phyloP scores from a whole-genome alignment of 2,113 vertebrate species.

The Forbesichthys agassizii region DNA sequence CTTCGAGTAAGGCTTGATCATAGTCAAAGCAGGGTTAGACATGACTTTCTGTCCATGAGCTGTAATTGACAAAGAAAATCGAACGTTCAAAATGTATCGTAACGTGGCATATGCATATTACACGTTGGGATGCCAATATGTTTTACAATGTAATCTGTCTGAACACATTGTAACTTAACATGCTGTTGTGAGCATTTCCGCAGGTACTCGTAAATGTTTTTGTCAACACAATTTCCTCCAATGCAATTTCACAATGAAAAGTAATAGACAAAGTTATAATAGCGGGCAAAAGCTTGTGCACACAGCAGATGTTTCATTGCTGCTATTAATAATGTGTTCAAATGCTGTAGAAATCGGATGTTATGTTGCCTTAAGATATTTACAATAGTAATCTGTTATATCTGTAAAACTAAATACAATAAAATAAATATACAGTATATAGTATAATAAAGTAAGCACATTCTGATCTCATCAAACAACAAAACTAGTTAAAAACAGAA shows the following conservation, averaged over 20 bases:
- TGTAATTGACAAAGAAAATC: constrained; percentile 1
- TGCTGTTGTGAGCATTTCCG: background rate
- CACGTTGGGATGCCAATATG: constrained; percentile 3
- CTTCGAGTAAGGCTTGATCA: background rate
- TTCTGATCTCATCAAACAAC: no score
- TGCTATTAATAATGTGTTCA: constrained; percentile 10
- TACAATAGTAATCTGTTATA: no score
- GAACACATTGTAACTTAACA: constrained; percentile 13
- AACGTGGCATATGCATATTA: background rate
- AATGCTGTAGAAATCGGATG: constrained; percentile 43
- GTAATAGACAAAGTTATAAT: constrained; percentile 33
- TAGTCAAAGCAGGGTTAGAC: constrained; percentile 12
- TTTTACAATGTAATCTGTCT: background rate
- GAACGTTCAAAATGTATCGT: background rate
- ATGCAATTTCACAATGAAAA: constrained; percentile 12
- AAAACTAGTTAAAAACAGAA: no score
- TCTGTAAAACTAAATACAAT: no score
- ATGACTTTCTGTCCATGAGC: constrained; percentile 5
- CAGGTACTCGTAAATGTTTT: constrained; percentile 31
- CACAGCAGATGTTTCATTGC: constrained; percentile 20
- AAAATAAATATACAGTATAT: no score
- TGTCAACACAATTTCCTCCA: constrained; percentile 15
- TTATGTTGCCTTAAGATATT: constrained; percentile 16
- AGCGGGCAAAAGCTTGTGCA: constrained; percentile 4
- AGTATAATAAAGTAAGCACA: background rate